Conservation (phyloP, 2,113 vertebrate genomes). For the Microtus pennsylvanicus region DNA sequence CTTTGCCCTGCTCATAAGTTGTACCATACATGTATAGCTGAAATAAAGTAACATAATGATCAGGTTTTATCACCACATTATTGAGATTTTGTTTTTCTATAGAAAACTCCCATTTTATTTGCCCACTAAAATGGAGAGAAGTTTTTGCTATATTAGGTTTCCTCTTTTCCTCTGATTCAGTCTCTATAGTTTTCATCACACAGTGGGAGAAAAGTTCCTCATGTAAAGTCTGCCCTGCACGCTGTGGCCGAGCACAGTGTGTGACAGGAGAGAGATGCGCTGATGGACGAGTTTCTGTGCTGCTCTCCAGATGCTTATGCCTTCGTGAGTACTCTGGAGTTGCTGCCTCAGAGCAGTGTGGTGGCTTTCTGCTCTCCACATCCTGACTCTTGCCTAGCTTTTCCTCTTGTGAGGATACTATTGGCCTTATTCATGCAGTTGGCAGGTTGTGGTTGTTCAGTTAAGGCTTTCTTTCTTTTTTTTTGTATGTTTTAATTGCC, state of each 20-base stretch:
- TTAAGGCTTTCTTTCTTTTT: slow-evolving; percentile 64
- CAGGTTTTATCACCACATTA: slow-evolving; percentile 71
- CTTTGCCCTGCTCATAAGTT: slow-evolving; percentile 41
- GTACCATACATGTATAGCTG: slow-evolving; percentile 49
- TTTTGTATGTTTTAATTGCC: slow-evolving; percentile 69
- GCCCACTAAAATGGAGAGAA: slow-evolving; percentile 31
- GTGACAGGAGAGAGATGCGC: background rate
- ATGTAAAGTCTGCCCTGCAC: background rate
- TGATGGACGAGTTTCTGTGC: slow-evolving; percentile 18
- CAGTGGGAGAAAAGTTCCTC: background rate
- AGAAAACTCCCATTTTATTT: slow-evolving; percentile 79
- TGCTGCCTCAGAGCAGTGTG: background rate
- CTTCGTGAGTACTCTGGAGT: slow-evolving; percentile 31
- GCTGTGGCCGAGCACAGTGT: background rate
- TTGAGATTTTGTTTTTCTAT: slow-evolving; percentile 71
- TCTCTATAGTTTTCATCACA: background rate
- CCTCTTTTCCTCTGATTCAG: slow-evolving; percentile 58
- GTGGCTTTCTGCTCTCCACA: background rate
- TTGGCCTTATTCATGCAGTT: background rate
- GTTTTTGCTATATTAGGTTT: slow-evolving; percentile 35
- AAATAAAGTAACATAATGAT: slow-evolving; percentile 64
- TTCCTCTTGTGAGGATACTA: background rate
- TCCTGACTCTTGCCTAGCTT: slow-evolving; percentile 17
- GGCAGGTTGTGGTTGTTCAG: background rate
- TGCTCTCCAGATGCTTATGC: slow-evolving; percentile 31